Base-by-base conservation (phyloP, 2,797 vertebrate species). In the Merluccius polli region DNA sequence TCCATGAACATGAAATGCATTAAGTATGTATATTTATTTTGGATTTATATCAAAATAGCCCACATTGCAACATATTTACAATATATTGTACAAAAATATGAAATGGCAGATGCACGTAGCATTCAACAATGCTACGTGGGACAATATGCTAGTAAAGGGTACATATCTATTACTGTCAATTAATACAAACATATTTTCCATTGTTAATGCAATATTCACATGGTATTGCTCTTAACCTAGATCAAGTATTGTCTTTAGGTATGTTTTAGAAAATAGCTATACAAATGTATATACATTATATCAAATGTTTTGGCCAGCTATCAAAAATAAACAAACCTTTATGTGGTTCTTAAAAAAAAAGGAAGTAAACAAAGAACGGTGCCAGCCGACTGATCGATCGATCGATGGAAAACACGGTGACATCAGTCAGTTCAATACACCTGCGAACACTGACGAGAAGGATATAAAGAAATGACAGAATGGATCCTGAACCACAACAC, bases 21-120 rank as follows among this genome's bases (percentile, higher is more conserved):
- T 82, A 88, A 82, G 71, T 84, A 72, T 87, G 83, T 80, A 87
- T 91, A 89, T 92, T 94, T 93, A 93, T 94, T 94, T 93, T 86
- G 82, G 78, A 89, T 91, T 93, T 92, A 90, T 94, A 93, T 91
- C 88, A 93, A 93, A 94, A 94, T 92, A 92, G 84, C 89, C 86
- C 78, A 91, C 87, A 89, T 79, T 90, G 90, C 77, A 81, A 90
- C 75, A 89, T 95, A 95, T 95, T 93, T 94, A 95, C 94, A 94
- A 90, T 21, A 91, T 83, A 93, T 92, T 91, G 81, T 92, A 93
- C 90, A 92, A 93, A 90, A 91, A 89, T 85, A 92, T 80, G 86
- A 86, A 91, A 85, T 76, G 73, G 86, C 75, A 85, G 75, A 75
- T 21, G 1, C 21, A 81, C 78, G 21, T n/a, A n/a, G 78, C 72